Evolutionary conservation across 2,888 invertebrate genomes (phyloP).

Genomic region (Acanthococcus lagerstroemiae): DNA sequence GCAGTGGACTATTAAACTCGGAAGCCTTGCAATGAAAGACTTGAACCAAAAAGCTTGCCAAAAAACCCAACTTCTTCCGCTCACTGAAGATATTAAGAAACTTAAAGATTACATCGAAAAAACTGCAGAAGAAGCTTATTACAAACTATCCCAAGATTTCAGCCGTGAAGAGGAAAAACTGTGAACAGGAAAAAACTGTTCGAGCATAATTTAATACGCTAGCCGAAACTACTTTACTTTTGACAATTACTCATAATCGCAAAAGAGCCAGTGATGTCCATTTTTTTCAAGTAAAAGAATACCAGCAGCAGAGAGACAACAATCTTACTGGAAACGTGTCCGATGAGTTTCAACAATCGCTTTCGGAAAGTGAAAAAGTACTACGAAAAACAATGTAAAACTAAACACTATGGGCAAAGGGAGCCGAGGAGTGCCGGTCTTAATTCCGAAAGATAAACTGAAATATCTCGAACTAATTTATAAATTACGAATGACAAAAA

Average conservation of each 20-base stretch:
- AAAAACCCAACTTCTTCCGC: no score
- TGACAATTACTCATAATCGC: neutral
- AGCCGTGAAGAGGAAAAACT: no score
- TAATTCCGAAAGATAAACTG: neutral
- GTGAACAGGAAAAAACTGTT: no score
- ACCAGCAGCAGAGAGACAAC: neutral
- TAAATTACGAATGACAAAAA: neutral
- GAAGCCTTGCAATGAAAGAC: no score
- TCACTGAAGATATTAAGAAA: no score
- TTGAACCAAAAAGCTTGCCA: no score
- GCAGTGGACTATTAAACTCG: no score
- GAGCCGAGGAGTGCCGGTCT: neutral
- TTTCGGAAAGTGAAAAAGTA: neutral
- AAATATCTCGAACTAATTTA: neutral
- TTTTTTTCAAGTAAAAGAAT: neutral
- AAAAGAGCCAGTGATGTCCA: neutral
- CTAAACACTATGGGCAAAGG: neutral
- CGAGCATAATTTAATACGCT: no score
- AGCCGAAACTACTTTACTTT: neutral
- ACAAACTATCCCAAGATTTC: no score
- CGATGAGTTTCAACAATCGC: neutral
- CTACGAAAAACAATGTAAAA: neutral
- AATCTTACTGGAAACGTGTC: neutral
- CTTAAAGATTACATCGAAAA: no score
- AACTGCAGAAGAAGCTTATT: no score